Evolutionary conservation across 2,888 invertebrate genomes (phyloP).

Genomic region (Noctua fimbriata): DNA sequence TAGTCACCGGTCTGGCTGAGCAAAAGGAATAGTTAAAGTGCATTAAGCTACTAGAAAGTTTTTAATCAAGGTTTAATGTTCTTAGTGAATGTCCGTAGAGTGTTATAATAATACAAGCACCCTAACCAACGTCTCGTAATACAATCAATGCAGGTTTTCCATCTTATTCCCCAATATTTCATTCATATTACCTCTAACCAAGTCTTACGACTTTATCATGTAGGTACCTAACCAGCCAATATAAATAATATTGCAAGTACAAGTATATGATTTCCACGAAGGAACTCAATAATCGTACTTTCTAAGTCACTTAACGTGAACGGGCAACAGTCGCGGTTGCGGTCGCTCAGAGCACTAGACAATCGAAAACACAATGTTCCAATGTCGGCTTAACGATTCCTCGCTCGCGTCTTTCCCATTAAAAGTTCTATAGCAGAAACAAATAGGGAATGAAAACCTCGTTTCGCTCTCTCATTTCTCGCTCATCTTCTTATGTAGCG

Average conservation of each 20-base stretch:
- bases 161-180: constrained; percentile 34
- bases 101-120: background rate
- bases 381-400: constrained; percentile 30
- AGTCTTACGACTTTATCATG: constrained; percentile 50
- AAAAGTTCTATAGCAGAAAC: constrained; percentile 38
- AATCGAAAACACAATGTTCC: constrained; percentile 30
- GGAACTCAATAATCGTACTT: constrained; percentile 80
- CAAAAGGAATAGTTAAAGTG: constrained; percentile 12
- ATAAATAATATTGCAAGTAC: constrained; percentile 61
- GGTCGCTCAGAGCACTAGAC: constrained; percentile 40
- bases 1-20: constrained; percentile 21
- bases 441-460: constrained; percentile 48
- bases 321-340: constrained; percentile 49
- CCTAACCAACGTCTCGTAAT: constrained; percentile 9
- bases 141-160: constrained; percentile 15
- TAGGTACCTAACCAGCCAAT: constrained; percentile 53
- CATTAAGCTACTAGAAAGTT: background rate
- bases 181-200: constrained; percentile 30
- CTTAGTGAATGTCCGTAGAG: background rate
- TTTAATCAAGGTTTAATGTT: background rate
- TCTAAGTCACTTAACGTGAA: constrained; percentile 81
- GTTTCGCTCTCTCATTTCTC: constrained; percentile 57
- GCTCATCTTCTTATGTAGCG: constrained; percentile 66
- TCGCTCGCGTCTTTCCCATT: constrained; percentile 28
- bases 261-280: constrained; percentile 55